Evolutionary conservation across 2,888 invertebrate species (phyloP).

Genomic region (Xanthorhoe spadicearia): DNA sequence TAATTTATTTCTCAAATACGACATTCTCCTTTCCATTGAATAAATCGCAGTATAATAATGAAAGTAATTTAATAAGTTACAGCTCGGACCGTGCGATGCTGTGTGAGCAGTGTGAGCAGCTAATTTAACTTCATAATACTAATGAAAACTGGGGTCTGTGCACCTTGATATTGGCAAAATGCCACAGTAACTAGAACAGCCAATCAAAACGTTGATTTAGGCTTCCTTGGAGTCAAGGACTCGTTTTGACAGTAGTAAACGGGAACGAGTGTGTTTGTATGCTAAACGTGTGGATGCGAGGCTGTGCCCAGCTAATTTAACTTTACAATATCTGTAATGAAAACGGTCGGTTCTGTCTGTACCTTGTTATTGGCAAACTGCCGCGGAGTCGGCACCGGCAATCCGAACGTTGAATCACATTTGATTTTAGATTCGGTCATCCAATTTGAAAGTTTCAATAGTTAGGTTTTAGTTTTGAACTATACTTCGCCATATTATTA

Average conservation of each 20-base stretch:
- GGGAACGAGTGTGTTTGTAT: not conserved
- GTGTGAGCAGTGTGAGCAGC: slow-evolving; percentile 26
- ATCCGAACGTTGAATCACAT: slow-evolving; percentile 37
- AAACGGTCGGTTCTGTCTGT: slow-evolving; percentile 44
- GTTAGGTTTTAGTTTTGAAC: not conserved
- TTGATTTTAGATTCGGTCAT: slow-evolving; percentile 27
- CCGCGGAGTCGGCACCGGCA: slow-evolving; percentile 25
- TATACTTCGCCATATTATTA: not conserved
- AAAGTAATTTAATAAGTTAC: slow-evolving; percentile 10
- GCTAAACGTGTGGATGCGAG: not conserved
- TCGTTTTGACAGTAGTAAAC: not conserved
- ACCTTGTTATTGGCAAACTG: slow-evolving; percentile 40
- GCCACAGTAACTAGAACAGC: slow-evolving; percentile 5
- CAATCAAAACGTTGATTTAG: slow-evolving; percentile 10
- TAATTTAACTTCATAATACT: slow-evolving; percentile 14
- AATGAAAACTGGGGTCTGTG: slow-evolving; percentile 15
- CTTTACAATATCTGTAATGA: slow-evolving; percentile 55
- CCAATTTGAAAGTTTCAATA: slow-evolving; percentile 11
- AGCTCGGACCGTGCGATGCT: slow-evolving; percentile 23
- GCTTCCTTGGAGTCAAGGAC: not conserved
- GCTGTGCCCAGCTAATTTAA: slow-evolving; percentile 50
- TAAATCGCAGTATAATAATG: slow-evolving; percentile 1
- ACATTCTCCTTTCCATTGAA: not conserved
- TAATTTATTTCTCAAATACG: not conserved
- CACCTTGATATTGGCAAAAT: slow-evolving; percentile 20